Evolutionary conservation across 2,888 invertebrate species (phyloP).

Genomic region (Thereva nobilitata): DNA sequence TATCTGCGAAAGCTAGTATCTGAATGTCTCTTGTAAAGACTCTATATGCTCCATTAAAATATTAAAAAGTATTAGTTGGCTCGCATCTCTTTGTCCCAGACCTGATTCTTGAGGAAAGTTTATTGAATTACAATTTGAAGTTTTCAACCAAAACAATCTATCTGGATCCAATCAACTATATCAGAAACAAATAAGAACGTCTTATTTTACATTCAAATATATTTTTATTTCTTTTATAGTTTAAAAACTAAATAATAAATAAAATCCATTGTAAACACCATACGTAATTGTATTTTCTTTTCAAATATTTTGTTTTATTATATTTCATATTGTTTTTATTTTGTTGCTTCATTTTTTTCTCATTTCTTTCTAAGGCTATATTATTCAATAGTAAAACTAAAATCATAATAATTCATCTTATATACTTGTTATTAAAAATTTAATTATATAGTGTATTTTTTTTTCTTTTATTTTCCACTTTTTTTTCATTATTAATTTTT

Average conservation of each 20-base stretch:
- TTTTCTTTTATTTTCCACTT: slow-evolving; percentile 19
- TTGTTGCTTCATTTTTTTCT: slow-evolving; percentile 1
- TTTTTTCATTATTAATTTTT: slow-evolving; percentile 14
- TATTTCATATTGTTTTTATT: slow-evolving; percentile 15
- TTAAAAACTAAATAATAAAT: slow-evolving; percentile 34
- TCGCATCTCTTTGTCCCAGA: too few relatives aligned
- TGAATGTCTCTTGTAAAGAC: too few relatives aligned
- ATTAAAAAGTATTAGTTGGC: too few relatives aligned
- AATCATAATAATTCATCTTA: slow-evolving; percentile 23
- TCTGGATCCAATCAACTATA: background rate
- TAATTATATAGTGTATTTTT: slow-evolving; percentile 9
- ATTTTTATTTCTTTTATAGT: slow-evolving; percentile 32
- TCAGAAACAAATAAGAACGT: too few relatives aligned
- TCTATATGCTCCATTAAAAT: too few relatives aligned
- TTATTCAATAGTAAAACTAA: slow-evolving; percentile 12
- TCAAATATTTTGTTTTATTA: too few relatives aligned
- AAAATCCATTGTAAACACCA: slow-evolving; percentile 31
- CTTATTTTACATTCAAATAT: slow-evolving; percentile 30
- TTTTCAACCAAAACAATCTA: too few relatives aligned
- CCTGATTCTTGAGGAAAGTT: too few relatives aligned
- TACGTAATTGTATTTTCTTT: slow-evolving; percentile 19
- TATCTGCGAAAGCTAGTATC: too few relatives aligned
- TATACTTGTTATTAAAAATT: slow-evolving; percentile 28
- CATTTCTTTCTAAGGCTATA: slow-evolving; percentile 23
- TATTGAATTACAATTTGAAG: too few relatives aligned